Conservation (phyloP, 92 coral and sea anemone genomes). For the Heteractis magnifica region DNA sequence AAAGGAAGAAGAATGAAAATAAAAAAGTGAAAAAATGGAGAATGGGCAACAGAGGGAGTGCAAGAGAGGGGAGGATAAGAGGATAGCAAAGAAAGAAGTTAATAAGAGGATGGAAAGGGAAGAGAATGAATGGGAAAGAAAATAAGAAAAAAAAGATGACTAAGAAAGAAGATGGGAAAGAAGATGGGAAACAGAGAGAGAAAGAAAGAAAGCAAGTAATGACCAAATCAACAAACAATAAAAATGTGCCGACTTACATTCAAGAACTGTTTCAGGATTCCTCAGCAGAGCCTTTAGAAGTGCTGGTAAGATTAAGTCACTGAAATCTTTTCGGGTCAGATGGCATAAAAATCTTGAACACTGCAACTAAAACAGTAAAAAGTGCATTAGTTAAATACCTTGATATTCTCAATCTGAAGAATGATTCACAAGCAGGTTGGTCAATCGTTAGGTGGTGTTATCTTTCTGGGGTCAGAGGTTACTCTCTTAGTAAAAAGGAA, state of each 20-base stretch:
- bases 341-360: conserved; percentile 71
- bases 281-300: conserved; percentile 82
- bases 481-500: no score
- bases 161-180: not conserved
- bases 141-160: not conserved
- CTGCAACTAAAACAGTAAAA: conserved; percentile 44
- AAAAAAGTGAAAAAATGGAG: not conserved
- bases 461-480: no score
- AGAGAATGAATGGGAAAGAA: not conserved
- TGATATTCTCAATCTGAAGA: no score
- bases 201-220: no score
- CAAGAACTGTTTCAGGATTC: conserved; percentile 89
- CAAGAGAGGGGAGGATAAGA: no score
- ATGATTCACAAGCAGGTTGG: no score
- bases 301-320: conserved; percentile 65
- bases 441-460: no score
- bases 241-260: conserved; percentile 54
- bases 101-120: not conserved
- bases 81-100: not conserved
- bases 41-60: no score
- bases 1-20: not conserved
- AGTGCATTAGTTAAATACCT: not conserved
- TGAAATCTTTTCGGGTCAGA: conserved; percentile 81
- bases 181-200: not conserved
- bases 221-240: not conserved